A percentile compares a stretch with the other conserved stretches of the same genome.
phyloP scores from a whole-genome alignment of 1,140 invertebrate species.

The Trichomalopsis sarcophagae region DNA sequence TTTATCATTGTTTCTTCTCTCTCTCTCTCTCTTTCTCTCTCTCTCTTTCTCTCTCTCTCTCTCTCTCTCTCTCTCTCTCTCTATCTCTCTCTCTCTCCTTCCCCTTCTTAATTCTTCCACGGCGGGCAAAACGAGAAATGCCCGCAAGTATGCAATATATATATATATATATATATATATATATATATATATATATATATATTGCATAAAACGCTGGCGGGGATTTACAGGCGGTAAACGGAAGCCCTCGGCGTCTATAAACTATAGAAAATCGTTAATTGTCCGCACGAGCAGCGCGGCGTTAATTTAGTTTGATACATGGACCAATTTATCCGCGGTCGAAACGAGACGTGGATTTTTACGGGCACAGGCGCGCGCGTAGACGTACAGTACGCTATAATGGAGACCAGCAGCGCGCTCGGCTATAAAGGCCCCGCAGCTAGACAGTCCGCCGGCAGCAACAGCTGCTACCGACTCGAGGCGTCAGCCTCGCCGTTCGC shows the following conservation, averaged over 20 bases:
- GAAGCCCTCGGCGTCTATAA: constrained; percentile 59
- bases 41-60: neutral
- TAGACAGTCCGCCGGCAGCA: neutral
- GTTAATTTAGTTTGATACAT: constrained; percentile 59
- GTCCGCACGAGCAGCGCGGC: constrained; percentile 56
- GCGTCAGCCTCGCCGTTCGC: neutral
- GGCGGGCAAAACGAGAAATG: neutral
- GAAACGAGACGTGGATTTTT: constrained; percentile 58
- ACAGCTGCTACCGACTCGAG: constrained; percentile 2
- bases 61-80: neutral
- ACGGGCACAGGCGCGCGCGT: constrained; percentile 30
- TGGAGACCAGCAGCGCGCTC: neutral
- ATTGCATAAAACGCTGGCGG: neutral
- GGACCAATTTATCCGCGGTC: constrained; percentile 58
- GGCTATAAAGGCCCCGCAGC: neutral
- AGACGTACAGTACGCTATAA: neutral
- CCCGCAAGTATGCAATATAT: too few species aligned
- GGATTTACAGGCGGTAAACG: constrained; percentile 16
- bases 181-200: too few species aligned
- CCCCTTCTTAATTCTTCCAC: too few species aligned
- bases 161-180: too few species aligned
- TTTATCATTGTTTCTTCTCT: neutral
- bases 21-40: neutral
- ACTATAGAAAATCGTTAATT: constrained; percentile 68
- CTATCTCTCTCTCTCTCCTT: neutral